Evolutionary conservation across 2,113 vertebrate species (phyloP), one percentile per base, ranked within the genome.

Genomic region (Bombycilla garrulus): DNA sequence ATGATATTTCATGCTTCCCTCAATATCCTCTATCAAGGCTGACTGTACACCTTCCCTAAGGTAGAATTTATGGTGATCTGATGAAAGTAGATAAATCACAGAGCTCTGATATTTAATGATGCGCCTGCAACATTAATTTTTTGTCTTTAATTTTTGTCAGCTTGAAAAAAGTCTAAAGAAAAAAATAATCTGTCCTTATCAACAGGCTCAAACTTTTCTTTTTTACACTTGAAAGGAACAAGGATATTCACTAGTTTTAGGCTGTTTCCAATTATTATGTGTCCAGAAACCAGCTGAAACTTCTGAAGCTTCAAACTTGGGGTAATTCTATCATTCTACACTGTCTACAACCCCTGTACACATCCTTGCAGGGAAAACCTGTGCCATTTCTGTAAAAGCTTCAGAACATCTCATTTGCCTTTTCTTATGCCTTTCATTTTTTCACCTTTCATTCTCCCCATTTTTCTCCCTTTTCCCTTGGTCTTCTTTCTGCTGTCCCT

Each of bases 61-160:
- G 24, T 35, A 45, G 35, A 89, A 92, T 70, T 90, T 70, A 66
- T 35, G 25, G 38, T 53, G 31, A 33, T 48, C 24, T 60, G 51
- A 66, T 81, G 33, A 67, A 88, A 84, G n/a, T 3, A 57, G 28
- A 56, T 7, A 74, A 28, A 26, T 28, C 23, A 11, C 18, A 78
- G 26, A 56, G 15, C 6, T 80, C 54, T 54, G 13, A n/a, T 91
- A n/a, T 64, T 83, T 79, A 62, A 48, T 19, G 3, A 35, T 42
- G 21, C n/a, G 10, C 5, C 26, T 70, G 67, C 25, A 83, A 78
- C 11, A 33, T n/a, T 5, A 54, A 23, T 35, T 57, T 82, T 67
- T 93, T 69, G 7, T 54, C 58, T 82, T 83, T 80, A 74, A 69
- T 64, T 92, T 72, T 64, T 82, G 19, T 57, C 81, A 72, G 9